Evolutionary conservation across 2,113 vertebrate genomes (phyloP).

Genomic region (Hemibates koningsi): DNA sequence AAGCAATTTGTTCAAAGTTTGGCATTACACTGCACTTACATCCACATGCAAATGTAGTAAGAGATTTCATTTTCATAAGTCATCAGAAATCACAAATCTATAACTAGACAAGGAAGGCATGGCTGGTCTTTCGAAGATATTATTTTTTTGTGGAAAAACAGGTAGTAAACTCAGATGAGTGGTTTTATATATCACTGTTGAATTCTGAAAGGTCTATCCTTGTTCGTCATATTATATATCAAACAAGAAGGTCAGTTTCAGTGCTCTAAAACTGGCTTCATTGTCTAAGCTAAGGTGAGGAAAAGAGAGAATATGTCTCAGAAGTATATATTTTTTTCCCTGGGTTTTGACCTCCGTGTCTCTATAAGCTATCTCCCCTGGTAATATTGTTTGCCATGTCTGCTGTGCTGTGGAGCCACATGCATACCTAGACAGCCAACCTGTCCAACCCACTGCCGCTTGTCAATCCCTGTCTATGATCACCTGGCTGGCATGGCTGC

Average conservation of each 20-base stretch:
- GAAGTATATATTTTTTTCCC: conserved; percentile 33
- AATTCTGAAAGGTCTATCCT: conserved; percentile 6
- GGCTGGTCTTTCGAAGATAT: background rate
- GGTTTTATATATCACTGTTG: conserved; percentile 13
- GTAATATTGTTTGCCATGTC: conserved; percentile 47
- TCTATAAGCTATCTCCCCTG: conserved; percentile 26
- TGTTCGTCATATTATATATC: background rate
- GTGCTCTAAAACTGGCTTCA: conserved; percentile 1
- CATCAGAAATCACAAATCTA: conserved; percentile 9
- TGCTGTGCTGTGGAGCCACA: conserved; percentile 36
- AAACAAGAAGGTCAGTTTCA: conserved; percentile 30
- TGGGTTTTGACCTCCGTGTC: conserved; percentile 39
- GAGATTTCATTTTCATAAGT: background rate
- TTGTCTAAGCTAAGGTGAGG: conserved; percentile 20
- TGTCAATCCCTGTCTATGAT: conserved; percentile 54
- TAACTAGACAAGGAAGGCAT: background rate
- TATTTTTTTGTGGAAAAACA: conserved; percentile 3
- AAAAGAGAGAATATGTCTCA: background rate
- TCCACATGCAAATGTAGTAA: conserved; percentile 6
- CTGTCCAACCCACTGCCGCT: conserved; percentile 28
- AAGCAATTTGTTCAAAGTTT: background rate
- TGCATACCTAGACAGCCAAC: conserved; percentile 41
- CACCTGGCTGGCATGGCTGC: conserved; percentile 37
- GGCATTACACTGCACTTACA: background rate
- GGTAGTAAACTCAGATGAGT: background rate